Percentiles rank a stretch among this genome's conserved stretches.
Evolutionary conservation across 2,797 vertebrate species (phyloP).

Genomic region (Brotula barbata): DNA sequence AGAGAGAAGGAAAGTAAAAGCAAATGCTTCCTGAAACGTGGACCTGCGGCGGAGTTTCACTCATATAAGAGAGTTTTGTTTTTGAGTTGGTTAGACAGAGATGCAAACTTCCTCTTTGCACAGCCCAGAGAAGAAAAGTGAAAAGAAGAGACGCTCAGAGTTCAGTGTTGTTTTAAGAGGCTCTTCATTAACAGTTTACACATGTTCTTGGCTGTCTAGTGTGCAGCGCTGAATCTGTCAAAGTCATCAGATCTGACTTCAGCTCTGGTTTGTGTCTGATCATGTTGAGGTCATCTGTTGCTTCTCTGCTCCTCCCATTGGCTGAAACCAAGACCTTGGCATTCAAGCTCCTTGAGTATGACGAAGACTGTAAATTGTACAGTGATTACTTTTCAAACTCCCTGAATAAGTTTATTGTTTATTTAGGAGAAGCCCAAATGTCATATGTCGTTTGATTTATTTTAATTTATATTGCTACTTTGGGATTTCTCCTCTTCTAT

Average conservation of each 20-base stretch:
- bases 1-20: too few species aligned
- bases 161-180: slow-evolving; percentile 4
- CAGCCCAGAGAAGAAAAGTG: background rate
- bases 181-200: slow-evolving; percentile 31
- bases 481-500: background rate
- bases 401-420: too few species aligned
- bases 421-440: background rate
- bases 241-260: slow-evolving; percentile 33
- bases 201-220: slow-evolving; percentile 15
- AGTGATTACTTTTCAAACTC: background rate
- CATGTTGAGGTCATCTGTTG: slow-evolving; percentile 20
- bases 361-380: slow-evolving; percentile 10
- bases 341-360: slow-evolving; percentile 28
- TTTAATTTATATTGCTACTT: background rate
- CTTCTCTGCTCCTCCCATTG: slow-evolving; percentile 36
- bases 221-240: slow-evolving; percentile 23
- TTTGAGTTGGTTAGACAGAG: background rate
- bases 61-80: too few species aligned
- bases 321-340: slow-evolving; percentile 27
- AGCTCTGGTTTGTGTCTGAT: slow-evolving; percentile 27
- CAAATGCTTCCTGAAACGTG: too few species aligned
- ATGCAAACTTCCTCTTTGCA: background rate
- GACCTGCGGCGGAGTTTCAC: too few species aligned
- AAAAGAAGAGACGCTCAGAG: slow-evolving; percentile 10
- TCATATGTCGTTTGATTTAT: background rate